A percentile compares a stretch with the other conserved stretches of the same genome.
These are phyloP conservation scores for Bufo gargarizans DNA, from an alignment of 2,113 vertebrate species.

Conservation along the genomic window DNA sequence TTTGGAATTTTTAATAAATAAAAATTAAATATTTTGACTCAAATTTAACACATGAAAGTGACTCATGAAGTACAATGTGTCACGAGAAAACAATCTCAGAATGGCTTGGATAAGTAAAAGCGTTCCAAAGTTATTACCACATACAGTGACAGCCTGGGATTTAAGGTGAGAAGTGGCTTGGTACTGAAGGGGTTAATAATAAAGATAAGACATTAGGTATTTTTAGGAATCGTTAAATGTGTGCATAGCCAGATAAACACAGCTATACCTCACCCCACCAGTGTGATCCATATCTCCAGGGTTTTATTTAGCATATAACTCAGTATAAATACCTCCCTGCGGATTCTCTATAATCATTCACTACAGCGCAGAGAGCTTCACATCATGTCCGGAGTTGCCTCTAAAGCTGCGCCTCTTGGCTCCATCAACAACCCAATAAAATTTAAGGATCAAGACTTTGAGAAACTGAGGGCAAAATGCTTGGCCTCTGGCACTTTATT, in stretches of 20 bases:
- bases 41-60: no score
- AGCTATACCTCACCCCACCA: no score
- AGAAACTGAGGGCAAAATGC: constrained; percentile 73
- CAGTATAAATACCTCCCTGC: background rate
- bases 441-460: constrained; percentile 84
- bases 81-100: no score
- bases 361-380: background rate
- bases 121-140: no score
- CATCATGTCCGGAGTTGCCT: constrained; percentile 67
- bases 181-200: no score
- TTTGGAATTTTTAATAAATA: no score
- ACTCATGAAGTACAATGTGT: no score
- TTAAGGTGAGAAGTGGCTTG: no score
- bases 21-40: no score
- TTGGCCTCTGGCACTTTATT: constrained; percentile 73
- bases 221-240: background rate
- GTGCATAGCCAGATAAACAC: background rate
- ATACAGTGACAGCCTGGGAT: no score
- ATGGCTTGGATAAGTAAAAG: no score
- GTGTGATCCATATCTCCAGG: background rate
- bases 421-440: constrained; percentile 75
- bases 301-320: background rate
- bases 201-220: no score
- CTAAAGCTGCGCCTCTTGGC: constrained; percentile 69
- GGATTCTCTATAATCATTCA: background rate